phyloP scores from a whole-genome alignment of 2,888 invertebrate genomes.

The Gandaritis pyraliata region DNA sequence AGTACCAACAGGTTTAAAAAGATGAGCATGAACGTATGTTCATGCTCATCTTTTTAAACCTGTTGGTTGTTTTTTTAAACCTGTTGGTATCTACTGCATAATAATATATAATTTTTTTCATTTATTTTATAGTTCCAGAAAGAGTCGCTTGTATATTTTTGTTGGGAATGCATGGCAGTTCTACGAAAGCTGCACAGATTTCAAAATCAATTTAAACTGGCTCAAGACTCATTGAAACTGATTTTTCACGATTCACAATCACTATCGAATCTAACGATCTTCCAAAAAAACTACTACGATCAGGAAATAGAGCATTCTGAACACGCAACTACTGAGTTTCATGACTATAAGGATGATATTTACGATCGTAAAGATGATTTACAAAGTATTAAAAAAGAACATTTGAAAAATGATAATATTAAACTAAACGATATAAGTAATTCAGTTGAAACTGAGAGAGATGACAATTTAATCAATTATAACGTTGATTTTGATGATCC shows the following conservation, averaged over 20 bases:
- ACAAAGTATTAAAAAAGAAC: not conserved
- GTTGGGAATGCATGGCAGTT: conserved; percentile 45
- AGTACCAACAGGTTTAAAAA: too few relatives aligned
- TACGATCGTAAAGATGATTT: conserved; percentile 1
- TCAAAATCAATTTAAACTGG: conserved; percentile 37
- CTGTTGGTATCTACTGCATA: too few relatives aligned
- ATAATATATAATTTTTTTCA: not conserved
- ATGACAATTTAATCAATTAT: not conserved
- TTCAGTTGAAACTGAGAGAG: not conserved
- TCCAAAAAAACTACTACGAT: conserved; percentile 30
- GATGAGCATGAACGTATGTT: too few relatives aligned
- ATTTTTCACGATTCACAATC: conserved; percentile 5
- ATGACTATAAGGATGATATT: not conserved
- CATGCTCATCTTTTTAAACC: too few relatives aligned
- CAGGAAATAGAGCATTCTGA: conserved; percentile 24
- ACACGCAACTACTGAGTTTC: not conserved
- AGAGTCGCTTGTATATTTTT: conserved; percentile 11
- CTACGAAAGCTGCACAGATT: conserved; percentile 39
- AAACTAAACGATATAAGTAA: not conserved
- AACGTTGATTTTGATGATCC: not conserved
- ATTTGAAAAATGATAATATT: not conserved
- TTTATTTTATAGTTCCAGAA: conserved; percentile 11
- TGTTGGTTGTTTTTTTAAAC: too few relatives aligned
- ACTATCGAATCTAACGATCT: conserved; percentile 27
- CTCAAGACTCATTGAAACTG: conserved; percentile 16